Base-by-base conservation (phyloP, 2,888 invertebrate genomes). In the Deilephila elpenor region DNA sequence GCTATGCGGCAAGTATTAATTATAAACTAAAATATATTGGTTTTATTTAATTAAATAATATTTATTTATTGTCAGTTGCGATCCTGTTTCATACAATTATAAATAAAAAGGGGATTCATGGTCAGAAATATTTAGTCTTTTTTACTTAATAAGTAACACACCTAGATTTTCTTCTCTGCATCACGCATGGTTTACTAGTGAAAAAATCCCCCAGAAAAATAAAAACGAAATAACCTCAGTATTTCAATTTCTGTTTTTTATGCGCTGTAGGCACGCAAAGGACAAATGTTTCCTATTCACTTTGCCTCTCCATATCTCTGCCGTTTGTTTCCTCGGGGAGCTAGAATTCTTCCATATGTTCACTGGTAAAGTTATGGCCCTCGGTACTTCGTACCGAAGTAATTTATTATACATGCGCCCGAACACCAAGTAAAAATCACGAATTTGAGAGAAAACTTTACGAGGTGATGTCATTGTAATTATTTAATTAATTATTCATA, bases 281-380 rank as follows among this genome's bases (percentile, higher is more conserved):
- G 67, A 67, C 25, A 51, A 67, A 67, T 51, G 51, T 51, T 25
- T 67, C 25, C 67, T 51, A 67, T 67, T 67, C 51, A 44, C 6
- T 67, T 20, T 25, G 44, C 25, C 20, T 51, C 20, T 25, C 51
- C 25, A 14, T 67, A 44, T 51, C 17, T 44, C 51, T 25, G 11
- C 44, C 5, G 64, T 32, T 44, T n/a, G 37, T 14, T 34, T 25
- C 51, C 67, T 51, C 17, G 17, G 67, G 67, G 67, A 25, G 44
- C 67, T 29, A 51, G 67, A 67, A 51, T 51, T 67, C n/a, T 25
- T 67, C 44, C 5, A 67, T 25, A 67, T 17, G 6, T 44, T 51
- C 6, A 67, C 44, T 5, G 67, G 51, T 51, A 67, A 37, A 51
- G 67, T 67, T 51, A 67, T 67, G 6, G 29, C 17, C 17, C 6